Evolutionary conservation across 2,888 invertebrate genomes (phyloP), one percentile per base, ranked within the genome.

Genomic region (Stenodema calcarata): DNA sequence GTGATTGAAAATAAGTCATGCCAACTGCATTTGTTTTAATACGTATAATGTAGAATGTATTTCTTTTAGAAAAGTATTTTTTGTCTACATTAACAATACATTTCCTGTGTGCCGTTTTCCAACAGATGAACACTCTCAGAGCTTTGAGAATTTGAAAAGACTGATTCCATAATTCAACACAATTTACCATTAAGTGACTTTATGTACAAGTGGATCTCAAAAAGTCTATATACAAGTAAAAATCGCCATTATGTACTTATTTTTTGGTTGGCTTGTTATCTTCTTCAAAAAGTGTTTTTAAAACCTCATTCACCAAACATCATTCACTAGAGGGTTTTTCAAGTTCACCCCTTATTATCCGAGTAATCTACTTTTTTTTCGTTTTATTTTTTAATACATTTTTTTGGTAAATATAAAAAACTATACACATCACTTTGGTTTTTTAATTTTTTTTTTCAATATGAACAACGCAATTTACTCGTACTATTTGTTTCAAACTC

Each of bases 111-210:
- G 86, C 83, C 86, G 86, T 86, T 86, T 73, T 78, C 47, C 47
- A 87, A 87, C 87, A 86, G 83, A 86, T 87, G 80, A 87, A 86
- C 83, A 83, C 70, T 79, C 86, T 78, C 87, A 86, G 85, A 86
- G 70, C 12, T 62, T 62, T 83, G 41, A 79, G 47, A 80, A 84
- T 70, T 69, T 78, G 35, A 88, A 87, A 88, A 88, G 88, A 88
- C 88, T 88, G 88, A 88, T 88, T 87, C 88, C 88, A 88, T 88
- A 88, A 88, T 88, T 88, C 88, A 87, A 87, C 88, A 88, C 82
- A 86, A 76, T 80, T 81, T 42, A 86, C 62, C 16, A 14, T 84
- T 23, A 83, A 86, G 54, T 79, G 86, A 73, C 44, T 54, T n/a
- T 88, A 87, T 88, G 70, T 88, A 88, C 87, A 88, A 62, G 86